These are phyloP conservation scores for Pantala flavescens DNA, from an alignment of 1,140 invertebrate species.

Conservation along the genomic window DNA sequence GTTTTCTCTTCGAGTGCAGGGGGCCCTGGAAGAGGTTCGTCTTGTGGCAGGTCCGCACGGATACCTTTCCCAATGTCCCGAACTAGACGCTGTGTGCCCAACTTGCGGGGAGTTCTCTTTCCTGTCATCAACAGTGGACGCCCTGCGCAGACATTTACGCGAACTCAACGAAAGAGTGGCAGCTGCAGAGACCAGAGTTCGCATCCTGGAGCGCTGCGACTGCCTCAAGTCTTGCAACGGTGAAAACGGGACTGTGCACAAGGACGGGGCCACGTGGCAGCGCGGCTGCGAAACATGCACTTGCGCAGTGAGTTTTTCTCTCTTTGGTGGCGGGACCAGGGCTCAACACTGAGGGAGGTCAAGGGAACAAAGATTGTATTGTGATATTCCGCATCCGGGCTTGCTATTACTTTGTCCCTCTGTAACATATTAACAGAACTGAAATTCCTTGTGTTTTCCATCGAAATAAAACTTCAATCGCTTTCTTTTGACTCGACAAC, in stretches of 20 bases:
- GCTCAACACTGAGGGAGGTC: no score
- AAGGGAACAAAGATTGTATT: no score
- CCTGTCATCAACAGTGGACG: constrained; percentile 62
- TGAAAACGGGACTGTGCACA: constrained; percentile 63
- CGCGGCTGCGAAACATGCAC: constrained; percentile 69
- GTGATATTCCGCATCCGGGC: no score
- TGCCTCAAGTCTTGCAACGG: constrained; percentile 71
- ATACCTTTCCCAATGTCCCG: constrained; percentile 75
- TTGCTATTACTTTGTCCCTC: no score
- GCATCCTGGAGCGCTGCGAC: constrained; percentile 73
- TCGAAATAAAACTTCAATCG: no score
- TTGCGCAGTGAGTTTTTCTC: constrained; percentile 52
- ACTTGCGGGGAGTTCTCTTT: constrained; percentile 79
- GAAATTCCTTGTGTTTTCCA: no score
- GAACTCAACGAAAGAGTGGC: constrained; percentile 58
- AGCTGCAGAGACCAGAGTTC: constrained; percentile 60
- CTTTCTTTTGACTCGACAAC: no score
- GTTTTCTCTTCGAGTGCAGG: constrained; percentile 42
- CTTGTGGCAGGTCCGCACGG: constrained; percentile 74
- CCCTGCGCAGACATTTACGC: constrained; percentile 51
- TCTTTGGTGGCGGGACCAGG: no score
- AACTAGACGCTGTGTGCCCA: constrained; percentile 73
- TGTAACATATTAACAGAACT: no score
- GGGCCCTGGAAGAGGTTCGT: constrained; percentile 75
- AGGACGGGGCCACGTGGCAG: constrained; percentile 72